Percentiles rank a stretch among this genome's conserved stretches.
These are phyloP conservation scores for Cirrhinus molitorella DNA, from an alignment of 2,797 vertebrate genomes.

Conservation along the genomic window DNA sequence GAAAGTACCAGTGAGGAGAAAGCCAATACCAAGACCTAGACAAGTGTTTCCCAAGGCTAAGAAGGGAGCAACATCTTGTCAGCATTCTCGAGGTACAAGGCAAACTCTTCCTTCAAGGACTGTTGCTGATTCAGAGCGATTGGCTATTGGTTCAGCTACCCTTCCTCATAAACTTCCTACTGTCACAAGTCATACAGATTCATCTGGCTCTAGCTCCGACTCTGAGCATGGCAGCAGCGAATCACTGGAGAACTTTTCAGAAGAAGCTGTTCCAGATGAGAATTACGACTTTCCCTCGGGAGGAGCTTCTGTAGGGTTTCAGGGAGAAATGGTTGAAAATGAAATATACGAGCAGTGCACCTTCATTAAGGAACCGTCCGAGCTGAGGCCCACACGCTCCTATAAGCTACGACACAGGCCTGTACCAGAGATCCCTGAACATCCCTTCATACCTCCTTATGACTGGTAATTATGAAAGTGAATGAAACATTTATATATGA, in stretches of 20 bases:
- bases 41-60: slow-evolving; percentile 66
- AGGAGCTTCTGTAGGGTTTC: slow-evolving; percentile 68
- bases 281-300: slow-evolving; percentile 6
- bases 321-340: slow-evolving; percentile 90
- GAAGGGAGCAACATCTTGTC: slow-evolving; percentile 57
- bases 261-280: slow-evolving; percentile 50
- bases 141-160: slow-evolving; percentile 54
- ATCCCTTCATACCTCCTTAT: slow-evolving; percentile 59
- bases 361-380: slow-evolving; percentile 39
- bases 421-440: slow-evolving; percentile 87
- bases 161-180: slow-evolving; percentile 53
- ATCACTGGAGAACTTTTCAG: slow-evolving; percentile 67
- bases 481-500: too few species aligned
- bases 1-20: slow-evolving; percentile 16
- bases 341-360: slow-evolving; percentile 80
- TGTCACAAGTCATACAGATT: neutral
- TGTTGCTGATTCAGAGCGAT: neutral
- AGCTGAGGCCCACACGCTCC: slow-evolving; percentile 75
- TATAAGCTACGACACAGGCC: slow-evolving; percentile 90
- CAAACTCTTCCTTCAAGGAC: slow-evolving; percentile 66
- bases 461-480: too few species aligned
- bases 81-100: slow-evolving; percentile 53
- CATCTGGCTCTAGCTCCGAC: slow-evolving; percentile 39
- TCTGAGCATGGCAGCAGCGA: slow-evolving; percentile 65
- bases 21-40: slow-evolving; percentile 65